Evolutionary conservation across 1,140 invertebrate species (phyloP), one percentile per base, ranked within the genome.

Genomic region (Aethina tumida): DNA sequence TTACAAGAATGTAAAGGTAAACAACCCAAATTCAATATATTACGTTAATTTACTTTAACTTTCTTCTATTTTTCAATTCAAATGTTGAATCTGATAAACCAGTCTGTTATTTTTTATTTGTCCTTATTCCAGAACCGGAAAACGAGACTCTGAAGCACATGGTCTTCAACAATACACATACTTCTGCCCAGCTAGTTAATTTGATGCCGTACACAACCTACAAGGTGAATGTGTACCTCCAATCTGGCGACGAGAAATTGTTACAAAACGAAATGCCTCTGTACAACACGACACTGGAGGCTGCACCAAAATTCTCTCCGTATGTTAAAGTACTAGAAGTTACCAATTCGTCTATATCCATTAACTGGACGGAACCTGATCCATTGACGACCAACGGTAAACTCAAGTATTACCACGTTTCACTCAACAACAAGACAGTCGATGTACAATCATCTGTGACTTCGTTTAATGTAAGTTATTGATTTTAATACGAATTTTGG

Each of bases 151-250:
- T n/a, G 10, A 67, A 65, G 18, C 65, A 59, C 0, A 74, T 68
- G 7, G 68, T 77, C 20, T 64, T 63, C 20, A 63, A 57, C 0
- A 59, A 64, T 38, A 46, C 60, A 2, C 44, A 47, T 3, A 48
- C 55, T 8, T 56, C 12, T 70, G 0, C 44, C 13, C 22, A 24
- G 15, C 12, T 50, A 2, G 59, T n/a, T n/a, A n/a, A 64, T 19
- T 59, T 93, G 19, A 70, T 72, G 37, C 85, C 88, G 3, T 90
- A 77, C 53, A 85, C 80, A 4, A 77, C 77, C 1, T 93, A 93
- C 55, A 76, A 70, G 52, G 64, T 92, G 5, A 70, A 69, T 3
- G 71, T 91, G n/a, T n/a, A n/a, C n/a, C n/a, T n/a, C n/a, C n/a
- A n/a, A n/a, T n/a, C n/a, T n/a, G n/a, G n/a, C n/a, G n/a, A n/a